phyloP scores from a whole-genome alignment of 2,888 invertebrate species.

The Hesperia comma region DNA sequence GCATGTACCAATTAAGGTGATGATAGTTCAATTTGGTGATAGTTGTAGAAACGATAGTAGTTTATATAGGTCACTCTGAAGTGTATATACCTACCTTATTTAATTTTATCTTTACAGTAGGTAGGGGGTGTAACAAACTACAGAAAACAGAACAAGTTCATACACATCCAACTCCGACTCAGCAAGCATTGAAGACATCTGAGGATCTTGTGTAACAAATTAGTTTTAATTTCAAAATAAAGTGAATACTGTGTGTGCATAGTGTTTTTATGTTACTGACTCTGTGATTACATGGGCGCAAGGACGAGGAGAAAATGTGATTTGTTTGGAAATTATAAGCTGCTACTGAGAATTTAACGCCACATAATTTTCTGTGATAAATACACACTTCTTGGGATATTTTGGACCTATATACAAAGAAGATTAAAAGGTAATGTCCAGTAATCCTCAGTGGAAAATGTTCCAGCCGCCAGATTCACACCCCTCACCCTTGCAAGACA shows the following conservation, averaged over 20 bases:
- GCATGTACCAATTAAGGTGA: background rate
- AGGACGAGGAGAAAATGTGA: slow-evolving; percentile 66
- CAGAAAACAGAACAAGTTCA: slow-evolving; percentile 44
- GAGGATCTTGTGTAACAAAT: slow-evolving; percentile 86
- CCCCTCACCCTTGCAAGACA: slow-evolving; percentile 92
- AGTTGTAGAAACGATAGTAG: background rate
- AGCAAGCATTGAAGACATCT: slow-evolving; percentile 96
- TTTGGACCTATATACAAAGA: slow-evolving; percentile 78
- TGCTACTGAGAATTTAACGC: slow-evolving; percentile 59
- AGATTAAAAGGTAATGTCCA: slow-evolving; percentile 86
- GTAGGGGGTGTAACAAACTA: slow-evolving; percentile 63
- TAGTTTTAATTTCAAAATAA: slow-evolving; percentile 75
- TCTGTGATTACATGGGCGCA: slow-evolving; percentile 52
- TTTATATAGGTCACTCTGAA: background rate
- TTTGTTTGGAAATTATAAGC: slow-evolving; percentile 67
- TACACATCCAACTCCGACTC: slow-evolving; percentile 86
- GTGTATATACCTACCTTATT: background rate
- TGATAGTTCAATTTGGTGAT: background rate
- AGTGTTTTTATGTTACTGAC: slow-evolving; percentile 63
- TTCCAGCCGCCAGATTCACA: slow-evolving; percentile 95
- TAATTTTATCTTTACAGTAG: slow-evolving; percentile 42
- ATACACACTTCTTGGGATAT: slow-evolving; percentile 65
- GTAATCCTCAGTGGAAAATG: slow-evolving; percentile 94
- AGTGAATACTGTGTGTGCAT: slow-evolving; percentile 63
- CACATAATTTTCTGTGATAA: slow-evolving; percentile 79